Evolutionary conservation across 2,113 vertebrate species (phyloP).

Genomic region (Meles meles): DNA sequence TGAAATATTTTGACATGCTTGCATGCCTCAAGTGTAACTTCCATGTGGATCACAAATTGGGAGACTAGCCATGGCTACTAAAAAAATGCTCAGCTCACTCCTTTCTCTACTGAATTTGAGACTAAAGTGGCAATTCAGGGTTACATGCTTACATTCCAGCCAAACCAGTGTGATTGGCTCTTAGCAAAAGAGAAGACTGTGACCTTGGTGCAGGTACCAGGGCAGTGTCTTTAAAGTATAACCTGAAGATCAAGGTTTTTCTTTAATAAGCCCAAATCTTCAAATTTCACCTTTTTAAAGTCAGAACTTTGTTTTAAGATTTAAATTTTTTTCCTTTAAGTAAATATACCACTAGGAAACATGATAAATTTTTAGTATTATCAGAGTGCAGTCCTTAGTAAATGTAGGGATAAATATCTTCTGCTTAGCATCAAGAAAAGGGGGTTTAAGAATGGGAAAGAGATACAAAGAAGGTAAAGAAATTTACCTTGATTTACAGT

Average conservation of each 20-base stretch:
- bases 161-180: not conserved
- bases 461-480: not conserved
- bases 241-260: not conserved
- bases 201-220: not conserved
- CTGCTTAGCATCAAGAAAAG: not conserved
- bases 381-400: not conserved
- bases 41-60: not conserved
- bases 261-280: not conserved
- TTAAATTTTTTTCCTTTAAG: not conserved
- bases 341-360: not conserved
- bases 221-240: not conserved
- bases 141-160: not conserved
- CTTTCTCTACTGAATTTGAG: not conserved
- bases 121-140: not conserved
- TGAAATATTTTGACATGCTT: slow-evolving; percentile 42
- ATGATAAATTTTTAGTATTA: not conserved
- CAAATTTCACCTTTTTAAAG: not conserved
- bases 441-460: not conserved
- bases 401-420: not conserved
- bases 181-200: not conserved
- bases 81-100: not conserved
- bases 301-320: not conserved
- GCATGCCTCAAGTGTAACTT: slow-evolving; percentile 5
- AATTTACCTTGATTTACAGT: not conserved
- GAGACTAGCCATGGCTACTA: not conserved